Conservation (phyloP, 1,140 invertebrate species). For the Pogonognathellus flavescens region DNA sequence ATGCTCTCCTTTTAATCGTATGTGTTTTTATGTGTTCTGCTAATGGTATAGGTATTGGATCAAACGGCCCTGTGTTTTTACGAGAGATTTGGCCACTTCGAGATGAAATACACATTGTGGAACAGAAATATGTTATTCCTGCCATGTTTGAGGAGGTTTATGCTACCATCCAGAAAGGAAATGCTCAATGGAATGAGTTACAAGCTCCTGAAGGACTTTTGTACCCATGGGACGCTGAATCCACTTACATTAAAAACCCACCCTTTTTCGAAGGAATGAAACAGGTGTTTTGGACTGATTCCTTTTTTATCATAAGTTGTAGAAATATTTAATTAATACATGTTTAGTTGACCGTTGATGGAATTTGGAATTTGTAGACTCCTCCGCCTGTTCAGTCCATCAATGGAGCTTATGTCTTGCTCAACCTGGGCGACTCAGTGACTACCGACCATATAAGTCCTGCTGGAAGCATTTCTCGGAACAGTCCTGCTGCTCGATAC, state of each 20-base stretch:
- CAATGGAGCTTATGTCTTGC: conserved; percentile 70
- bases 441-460: conserved; percentile 99
- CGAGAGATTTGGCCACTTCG: conserved; percentile 95
- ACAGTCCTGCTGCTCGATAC: conserved; percentile 93
- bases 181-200: conserved; percentile 86
- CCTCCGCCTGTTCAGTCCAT: conserved; percentile 52
- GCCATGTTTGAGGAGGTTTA: conserved; percentile 99
- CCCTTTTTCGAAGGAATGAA: conserved; percentile 96
- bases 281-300: conserved; percentile 71
- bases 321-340: conserved; percentile 11
- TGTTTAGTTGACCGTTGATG: background rate
- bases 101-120: conserved; percentile 90
- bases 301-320: conserved; percentile 5
- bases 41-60: conserved; percentile 74
- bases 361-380: conserved; percentile 10
- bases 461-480: conserved; percentile 95
- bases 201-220: conserved; percentile 84
- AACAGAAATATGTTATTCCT: conserved; percentile 91
- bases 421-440: conserved; percentile 93
- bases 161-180: conserved; percentile 87
- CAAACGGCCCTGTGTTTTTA: conserved; percentile 85
- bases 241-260: conserved; percentile 96
- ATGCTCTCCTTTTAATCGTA: background rate
- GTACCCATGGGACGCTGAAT: conserved; percentile 92
- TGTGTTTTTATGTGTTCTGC: conserved; percentile 3